These are phyloP conservation scores for Carabus problematicus DNA, from an alignment of 2,888 invertebrate species.

Conservation along the genomic window DNA sequence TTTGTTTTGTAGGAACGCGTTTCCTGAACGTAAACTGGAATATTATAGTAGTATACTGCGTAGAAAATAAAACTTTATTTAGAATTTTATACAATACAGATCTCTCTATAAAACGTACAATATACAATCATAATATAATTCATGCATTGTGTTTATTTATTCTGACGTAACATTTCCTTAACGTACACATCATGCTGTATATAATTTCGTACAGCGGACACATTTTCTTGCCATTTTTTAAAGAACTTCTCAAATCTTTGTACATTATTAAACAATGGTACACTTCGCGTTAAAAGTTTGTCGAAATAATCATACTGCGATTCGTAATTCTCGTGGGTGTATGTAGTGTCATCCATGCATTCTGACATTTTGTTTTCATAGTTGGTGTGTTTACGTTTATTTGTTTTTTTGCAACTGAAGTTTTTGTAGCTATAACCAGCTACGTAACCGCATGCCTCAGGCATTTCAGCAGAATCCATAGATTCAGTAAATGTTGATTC, in stretches of 20 bases:
- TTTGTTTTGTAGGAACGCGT: too few relatives aligned
- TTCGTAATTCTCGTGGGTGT: slow-evolving; percentile 43
- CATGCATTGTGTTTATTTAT: slow-evolving; percentile 13
- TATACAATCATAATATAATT: not conserved
- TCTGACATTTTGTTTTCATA: not conserved
- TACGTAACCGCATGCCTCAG: slow-evolving; percentile 25
- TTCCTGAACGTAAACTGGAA: too few relatives aligned
- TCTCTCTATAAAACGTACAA: not conserved
- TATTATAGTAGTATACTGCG: too few relatives aligned
- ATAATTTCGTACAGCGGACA: slow-evolving; percentile 53
- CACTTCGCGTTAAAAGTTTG: slow-evolving; percentile 51
- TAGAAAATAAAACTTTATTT: too few relatives aligned
- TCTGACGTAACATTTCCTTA: slow-evolving; percentile 46
- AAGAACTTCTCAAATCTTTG: slow-evolving; percentile 54
- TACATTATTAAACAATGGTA: slow-evolving; percentile 51
- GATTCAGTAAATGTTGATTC: not conserved
- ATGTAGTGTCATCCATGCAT: not conserved
- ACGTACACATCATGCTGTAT: slow-evolving; percentile 57
- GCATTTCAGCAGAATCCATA: not conserved
- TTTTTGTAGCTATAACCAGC: slow-evolving; percentile 15
- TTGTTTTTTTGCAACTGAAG: slow-evolving; percentile 4
- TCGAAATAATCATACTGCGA: slow-evolving; percentile 52
- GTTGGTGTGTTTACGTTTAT: not conserved
- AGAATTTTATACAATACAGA: too few relatives aligned
- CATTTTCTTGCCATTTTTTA: slow-evolving; percentile 53